Conservation (phyloP, 2,888 invertebrate species). For the Myopa tessellatipennis region DNA sequence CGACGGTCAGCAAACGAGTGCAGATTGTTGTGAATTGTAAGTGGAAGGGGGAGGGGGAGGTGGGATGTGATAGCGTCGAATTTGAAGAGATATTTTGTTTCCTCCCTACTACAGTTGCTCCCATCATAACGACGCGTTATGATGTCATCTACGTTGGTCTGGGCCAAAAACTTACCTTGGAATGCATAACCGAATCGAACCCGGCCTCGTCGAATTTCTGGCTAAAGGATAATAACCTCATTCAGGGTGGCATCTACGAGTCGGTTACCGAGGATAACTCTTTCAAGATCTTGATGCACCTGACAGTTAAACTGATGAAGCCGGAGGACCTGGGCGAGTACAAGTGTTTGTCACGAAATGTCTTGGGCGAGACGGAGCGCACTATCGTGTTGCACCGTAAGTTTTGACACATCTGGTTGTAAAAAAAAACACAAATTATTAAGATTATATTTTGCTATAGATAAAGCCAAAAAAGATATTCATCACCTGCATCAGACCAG, state of each 20-base stretch:
- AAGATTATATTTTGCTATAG: slow-evolving; percentile 45
- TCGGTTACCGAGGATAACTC: slow-evolving; percentile 76
- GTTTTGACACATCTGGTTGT: slow-evolving; percentile 40
- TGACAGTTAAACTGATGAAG: slow-evolving; percentile 76
- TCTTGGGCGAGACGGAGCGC: slow-evolving; percentile 74
- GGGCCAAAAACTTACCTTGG: slow-evolving; percentile 64
- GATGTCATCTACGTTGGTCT: slow-evolving; percentile 63
- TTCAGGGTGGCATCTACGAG: slow-evolving; percentile 66
- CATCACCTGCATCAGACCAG: slow-evolving; percentile 61
- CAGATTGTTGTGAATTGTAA: slow-evolving; percentile 66
- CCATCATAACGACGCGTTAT: slow-evolving; percentile 64
- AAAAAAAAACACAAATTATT: slow-evolving; percentile 2
- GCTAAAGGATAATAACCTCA: slow-evolving; percentile 64
- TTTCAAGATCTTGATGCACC: slow-evolving; percentile 80
- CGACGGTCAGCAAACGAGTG: slow-evolving; percentile 67
- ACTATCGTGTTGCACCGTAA: slow-evolving; percentile 61
- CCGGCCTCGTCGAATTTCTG: slow-evolving; percentile 66
- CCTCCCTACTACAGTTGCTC: slow-evolving; percentile 58
- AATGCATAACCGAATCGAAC: slow-evolving; percentile 66
- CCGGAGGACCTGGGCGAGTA: slow-evolving; percentile 80
- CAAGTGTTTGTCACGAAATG: slow-evolving; percentile 85
- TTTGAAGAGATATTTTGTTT: neutral
- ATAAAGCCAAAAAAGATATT: slow-evolving; percentile 62
- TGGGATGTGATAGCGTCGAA: neutral
- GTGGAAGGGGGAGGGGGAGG: slow-evolving; percentile 37